These are phyloP conservation scores for Diaphora mendica DNA, from an alignment of 2,888 invertebrate genomes.

Conservation along the genomic window DNA sequence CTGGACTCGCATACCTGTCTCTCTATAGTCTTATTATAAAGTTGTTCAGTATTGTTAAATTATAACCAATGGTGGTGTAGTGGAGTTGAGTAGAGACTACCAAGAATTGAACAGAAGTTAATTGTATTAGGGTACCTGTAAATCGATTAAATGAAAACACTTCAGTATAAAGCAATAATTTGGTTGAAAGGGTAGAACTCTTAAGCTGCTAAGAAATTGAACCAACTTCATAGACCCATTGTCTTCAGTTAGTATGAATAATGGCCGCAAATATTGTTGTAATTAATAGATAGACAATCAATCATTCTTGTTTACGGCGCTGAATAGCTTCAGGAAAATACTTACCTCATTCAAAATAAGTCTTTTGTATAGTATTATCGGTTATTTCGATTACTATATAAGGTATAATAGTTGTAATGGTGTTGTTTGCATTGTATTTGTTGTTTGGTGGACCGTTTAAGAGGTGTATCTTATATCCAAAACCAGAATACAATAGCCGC, in stretches of 20 bases:
- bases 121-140: slow-evolving; percentile 27
- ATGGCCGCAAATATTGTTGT: slow-evolving; percentile 71
- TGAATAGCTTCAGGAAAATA: slow-evolving; percentile 28
- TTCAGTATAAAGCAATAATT: slow-evolving; percentile 50
- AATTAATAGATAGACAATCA: slow-evolving; percentile 70
- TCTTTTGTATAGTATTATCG: background rate
- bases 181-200: slow-evolving; percentile 38
- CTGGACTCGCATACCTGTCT: background rate
- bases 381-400: background rate
- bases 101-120: background rate
- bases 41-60: background rate
- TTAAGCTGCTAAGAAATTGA: slow-evolving; percentile 38
- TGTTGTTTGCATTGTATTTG: background rate
- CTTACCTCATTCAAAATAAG: slow-evolving; percentile 33
- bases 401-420: background rate
- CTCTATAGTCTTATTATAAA: background rate
- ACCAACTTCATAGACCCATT: slow-evolving; percentile 52
- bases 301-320: slow-evolving; percentile 67
- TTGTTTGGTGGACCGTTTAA: background rate
- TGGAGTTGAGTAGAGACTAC: background rate
- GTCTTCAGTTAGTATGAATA: slow-evolving; percentile 54
- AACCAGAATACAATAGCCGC: background rate
- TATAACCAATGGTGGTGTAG: background rate
- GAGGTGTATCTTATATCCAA: background rate
- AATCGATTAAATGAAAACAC: slow-evolving; percentile 71